Conservation (phyloP, 2,888 invertebrate genomes). For the Empis livida region DNA sequence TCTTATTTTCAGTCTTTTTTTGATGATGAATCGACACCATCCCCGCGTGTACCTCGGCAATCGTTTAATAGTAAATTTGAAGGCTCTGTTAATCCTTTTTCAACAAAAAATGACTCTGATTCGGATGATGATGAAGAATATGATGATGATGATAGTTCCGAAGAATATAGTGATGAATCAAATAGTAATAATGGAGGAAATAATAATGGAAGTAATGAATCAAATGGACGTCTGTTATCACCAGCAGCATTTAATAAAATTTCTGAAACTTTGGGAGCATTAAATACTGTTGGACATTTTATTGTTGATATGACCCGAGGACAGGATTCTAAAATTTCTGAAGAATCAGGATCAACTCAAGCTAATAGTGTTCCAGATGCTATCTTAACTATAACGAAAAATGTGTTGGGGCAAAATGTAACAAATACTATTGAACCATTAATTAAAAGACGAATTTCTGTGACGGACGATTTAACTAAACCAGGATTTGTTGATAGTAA, state of each 20-base stretch:
- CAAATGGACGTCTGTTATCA: constrained; percentile 42
- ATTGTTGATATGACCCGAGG: constrained; percentile 66
- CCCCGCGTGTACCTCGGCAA: constrained; percentile 1
- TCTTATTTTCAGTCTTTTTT: constrained; percentile 34
- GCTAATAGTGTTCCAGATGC: constrained; percentile 55
- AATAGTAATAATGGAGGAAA: constrained; percentile 13
- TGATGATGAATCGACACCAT: constrained; percentile 11
- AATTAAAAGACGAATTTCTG: constrained; percentile 35
- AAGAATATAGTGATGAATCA: constrained; percentile 6
- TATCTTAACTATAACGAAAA: constrained; percentile 66
- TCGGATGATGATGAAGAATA: constrained; percentile 20
- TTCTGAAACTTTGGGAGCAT: constrained; percentile 58
- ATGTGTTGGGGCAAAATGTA: constrained; percentile 59
- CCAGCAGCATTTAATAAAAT: constrained; percentile 48
- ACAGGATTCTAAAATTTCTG: constrained; percentile 18
- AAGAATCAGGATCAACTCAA: constrained; percentile 25
- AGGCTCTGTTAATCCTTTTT: constrained; percentile 9
- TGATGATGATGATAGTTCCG: constrained; percentile 8
- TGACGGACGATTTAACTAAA: constrained; percentile 15
- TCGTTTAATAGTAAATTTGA: constrained; percentile 7
- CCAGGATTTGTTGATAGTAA: constrained; percentile 9
- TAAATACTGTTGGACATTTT: constrained; percentile 75
- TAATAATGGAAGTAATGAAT: constrained; percentile 24
- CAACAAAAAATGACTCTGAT: constrained; percentile 14
- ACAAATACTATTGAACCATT: constrained; percentile 70